Evolutionary conservation across 1,140 invertebrate species (phyloP).

Genomic region (Uloborus diversus): DNA sequence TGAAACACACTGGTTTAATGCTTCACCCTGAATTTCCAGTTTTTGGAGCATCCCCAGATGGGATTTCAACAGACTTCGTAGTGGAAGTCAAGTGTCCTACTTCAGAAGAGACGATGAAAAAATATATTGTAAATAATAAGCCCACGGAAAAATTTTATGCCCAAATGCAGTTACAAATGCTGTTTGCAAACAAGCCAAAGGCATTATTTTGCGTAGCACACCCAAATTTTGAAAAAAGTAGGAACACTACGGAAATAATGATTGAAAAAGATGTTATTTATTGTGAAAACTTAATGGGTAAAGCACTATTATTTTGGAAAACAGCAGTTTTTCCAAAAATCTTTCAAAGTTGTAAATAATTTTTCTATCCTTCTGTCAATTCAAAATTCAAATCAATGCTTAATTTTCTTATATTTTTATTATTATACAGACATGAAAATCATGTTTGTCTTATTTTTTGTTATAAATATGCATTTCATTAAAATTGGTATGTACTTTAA

Average conservation of each 20-base stretch:
- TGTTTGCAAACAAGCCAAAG: background rate
- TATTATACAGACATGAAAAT: background rate
- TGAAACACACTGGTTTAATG: background rate
- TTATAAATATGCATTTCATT: too few species aligned
- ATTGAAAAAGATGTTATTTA: background rate
- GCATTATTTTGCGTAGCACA: constrained; percentile 2
- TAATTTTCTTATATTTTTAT: background rate
- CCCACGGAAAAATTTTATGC: background rate
- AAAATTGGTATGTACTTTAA: too few species aligned
- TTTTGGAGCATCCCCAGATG: background rate
- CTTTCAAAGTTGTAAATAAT: background rate
- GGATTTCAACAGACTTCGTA: background rate
- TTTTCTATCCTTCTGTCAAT: background rate
- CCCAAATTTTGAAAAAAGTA: background rate
- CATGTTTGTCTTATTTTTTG: too few species aligned
- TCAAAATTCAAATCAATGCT: background rate
- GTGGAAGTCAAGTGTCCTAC: background rate
- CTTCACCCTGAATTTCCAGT: background rate
- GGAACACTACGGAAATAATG: background rate
- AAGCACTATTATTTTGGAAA: background rate
- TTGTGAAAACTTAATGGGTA: background rate
- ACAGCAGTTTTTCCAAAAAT: constrained; percentile 2
- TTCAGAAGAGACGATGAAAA: background rate
- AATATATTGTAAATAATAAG: background rate
- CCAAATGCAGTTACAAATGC: constrained; percentile 4